Evolutionary conservation across 2,113 vertebrate species (phyloP), one percentile per base, ranked within the genome.

Genomic region (Marmota flaviventris): DNA sequence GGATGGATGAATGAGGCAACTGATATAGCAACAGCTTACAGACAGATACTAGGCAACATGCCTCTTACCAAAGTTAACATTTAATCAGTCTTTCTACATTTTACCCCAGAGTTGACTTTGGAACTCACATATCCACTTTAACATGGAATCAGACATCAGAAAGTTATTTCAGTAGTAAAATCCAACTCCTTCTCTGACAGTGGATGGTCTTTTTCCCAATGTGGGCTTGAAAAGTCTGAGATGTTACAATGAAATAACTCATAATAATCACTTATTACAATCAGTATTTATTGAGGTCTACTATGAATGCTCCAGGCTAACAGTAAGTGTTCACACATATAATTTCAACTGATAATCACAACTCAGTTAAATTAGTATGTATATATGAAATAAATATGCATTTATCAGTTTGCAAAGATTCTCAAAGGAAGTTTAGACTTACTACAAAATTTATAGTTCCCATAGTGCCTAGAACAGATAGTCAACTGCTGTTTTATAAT

Each of bases 121-220:
- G 42, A 79, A 91, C 18, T 53, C 94, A 87, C 85, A 58, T 18
- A 18, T 9, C 48, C 95, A 73, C 81, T 92, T 93, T 94, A 78
- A 29, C 0, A 42, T 13, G 29, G 32, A 93, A 73, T 76, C 76
- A 85, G 76, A 89, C 20, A 42, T 27, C 42, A 42, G 42, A 42
- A 42, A 42, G 42, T 42, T 42, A 42, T 42, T 42, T 22, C 29
- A 39, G 20, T 25, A 70, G 45, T 65, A 77, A 81, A 93, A 87
- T 61, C 83, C 17, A 92, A n/a, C 32, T 32, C 24, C 39, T 12
- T 97, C 45, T 82, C 45, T 84, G 53, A 37, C 48, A 34, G 37
- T 32, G 32, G 14, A 53, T 5, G 24, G 16, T 75, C 73, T 92
- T 56, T 67, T 94, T 90, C 58, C 53, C 24, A 29, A 48, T 0